Base-by-base conservation (phyloP, 1,140 invertebrate species). In the Meloidogyne exigua region DNA sequence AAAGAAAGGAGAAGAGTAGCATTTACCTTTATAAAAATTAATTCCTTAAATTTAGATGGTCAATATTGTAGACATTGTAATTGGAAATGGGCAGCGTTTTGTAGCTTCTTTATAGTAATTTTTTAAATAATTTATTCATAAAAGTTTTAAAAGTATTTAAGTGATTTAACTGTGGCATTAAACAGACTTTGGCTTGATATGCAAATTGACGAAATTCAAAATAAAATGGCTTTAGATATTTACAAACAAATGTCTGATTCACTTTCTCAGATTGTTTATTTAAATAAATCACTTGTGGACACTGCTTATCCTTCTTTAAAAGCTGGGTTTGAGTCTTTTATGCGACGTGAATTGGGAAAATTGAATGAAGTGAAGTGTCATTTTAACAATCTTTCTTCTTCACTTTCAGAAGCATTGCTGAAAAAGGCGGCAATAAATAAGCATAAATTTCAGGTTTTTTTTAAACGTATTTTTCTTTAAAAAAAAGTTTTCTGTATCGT, bases 251-350 rank as follows among this genome's bases (percentile, higher is more conserved):
- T 87, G 13, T 77, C 84, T n/a, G 85, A 86, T 49, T 80, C 85
- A 10, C 80, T 84, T 62, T 77, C 77, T 10, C 83, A 87, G 32
- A 81, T 86, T 28, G 79, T 87, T 4, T 70, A 78, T 72, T 71
- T 86, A 4, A 81, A 85, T 62, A 80, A 82, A 68, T 74, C 67
- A 2, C 75, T 85, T 42, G 77, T 86, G n/a, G 86, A 87, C 32
- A 66, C 82, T 23, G 76, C 85, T 5, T 82, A 76, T 67, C 78
- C 82, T 18, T 62, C 80, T 2, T 65, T 88, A 66, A 78, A 71
- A 25, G 21, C 11, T 57, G 63, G 28, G 7, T 74, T 62, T 44
- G 57, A 72, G 39, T 62, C 18, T 44, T 82, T 36, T 25, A 49
- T 62, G 67, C 74, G 80, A 28, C 64, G 84, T 26, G 84, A 85